A percentile compares a stretch with the other conserved stretches of the same genome.
Conservation (phyloP, 2,888 invertebrate genomes). For the Ptychoptera albimana region DNA sequence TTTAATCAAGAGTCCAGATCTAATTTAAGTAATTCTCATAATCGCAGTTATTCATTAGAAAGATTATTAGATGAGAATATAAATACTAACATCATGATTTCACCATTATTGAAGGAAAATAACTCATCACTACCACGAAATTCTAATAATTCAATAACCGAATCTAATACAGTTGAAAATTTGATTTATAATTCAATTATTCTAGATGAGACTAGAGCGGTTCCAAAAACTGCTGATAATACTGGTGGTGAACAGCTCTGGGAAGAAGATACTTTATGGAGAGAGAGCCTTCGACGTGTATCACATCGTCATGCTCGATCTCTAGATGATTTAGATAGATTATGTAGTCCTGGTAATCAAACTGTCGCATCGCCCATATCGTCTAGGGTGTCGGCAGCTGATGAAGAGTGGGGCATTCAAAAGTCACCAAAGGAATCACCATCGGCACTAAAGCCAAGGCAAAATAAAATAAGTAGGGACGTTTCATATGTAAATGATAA, state of each 20-base stretch:
- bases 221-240: constrained; percentile 12
- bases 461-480: constrained; percentile 44
- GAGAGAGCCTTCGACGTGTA: constrained; percentile 60
- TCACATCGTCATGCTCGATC: constrained; percentile 70
- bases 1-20: background rate
- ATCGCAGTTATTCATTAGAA: too few relatives aligned
- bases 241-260: constrained; percentile 56
- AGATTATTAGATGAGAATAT: too few relatives aligned
- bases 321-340: constrained; percentile 60
- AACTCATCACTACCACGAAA: too few relatives aligned
- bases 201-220: background rate
- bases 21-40: too few relatives aligned
- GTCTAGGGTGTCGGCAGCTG: constrained; percentile 11
- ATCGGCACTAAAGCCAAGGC: constrained; percentile 12
- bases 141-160: too few relatives aligned
- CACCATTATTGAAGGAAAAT: too few relatives aligned
- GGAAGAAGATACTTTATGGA: constrained; percentile 72
- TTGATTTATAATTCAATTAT: constrained; percentile 4
- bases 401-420: constrained; percentile 7
- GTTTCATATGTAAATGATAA: constrained; percentile 68
- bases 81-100: too few relatives aligned
- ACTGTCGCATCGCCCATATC: background rate
- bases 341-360: constrained; percentile 13
- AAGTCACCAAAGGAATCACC: background rate
- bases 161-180: constrained; percentile 1